These are phyloP conservation scores for Pitta sordida DNA, from an alignment of 2,113 vertebrate genomes.

Conservation along the genomic window DNA sequence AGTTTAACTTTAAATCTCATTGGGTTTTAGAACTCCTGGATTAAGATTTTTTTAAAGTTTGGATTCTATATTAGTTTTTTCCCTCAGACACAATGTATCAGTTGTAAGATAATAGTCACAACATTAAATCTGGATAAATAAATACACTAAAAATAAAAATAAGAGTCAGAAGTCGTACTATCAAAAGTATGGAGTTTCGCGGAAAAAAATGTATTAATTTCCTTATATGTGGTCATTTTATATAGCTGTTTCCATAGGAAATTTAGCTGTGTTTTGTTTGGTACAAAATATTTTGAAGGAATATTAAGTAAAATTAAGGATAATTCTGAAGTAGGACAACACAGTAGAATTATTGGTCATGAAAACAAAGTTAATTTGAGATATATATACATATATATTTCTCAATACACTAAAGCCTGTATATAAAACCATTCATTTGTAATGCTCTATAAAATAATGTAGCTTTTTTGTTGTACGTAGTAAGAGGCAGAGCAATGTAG, in stretches of 20 bases:
- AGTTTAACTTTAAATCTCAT: neutral
- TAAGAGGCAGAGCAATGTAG: neutral
- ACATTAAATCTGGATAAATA: neutral
- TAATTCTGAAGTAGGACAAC: neutral
- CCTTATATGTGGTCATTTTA: neutral
- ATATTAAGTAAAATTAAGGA: neutral
- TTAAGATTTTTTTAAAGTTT: neutral
- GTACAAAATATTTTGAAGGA: neutral
- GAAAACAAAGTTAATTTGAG: neutral
- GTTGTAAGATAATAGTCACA: neutral
- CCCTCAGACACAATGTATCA: neutral
- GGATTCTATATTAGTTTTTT: neutral
- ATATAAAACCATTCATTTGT: neutral
- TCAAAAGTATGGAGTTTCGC: neutral
- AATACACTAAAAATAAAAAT: neutral
- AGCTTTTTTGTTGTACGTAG: constrained; percentile 4
- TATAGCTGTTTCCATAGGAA: neutral
- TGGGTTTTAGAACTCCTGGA: neutral
- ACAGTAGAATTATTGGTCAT: neutral
- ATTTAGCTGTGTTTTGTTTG: neutral
- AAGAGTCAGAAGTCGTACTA: fast-evolving
- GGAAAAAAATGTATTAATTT: neutral
- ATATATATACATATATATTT: neutral
- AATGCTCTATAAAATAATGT: neutral
- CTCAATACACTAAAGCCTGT: neutral